Base-by-base conservation (phyloP, 1,140 invertebrate genomes). In the Polypedilum vanderplanki region DNA sequence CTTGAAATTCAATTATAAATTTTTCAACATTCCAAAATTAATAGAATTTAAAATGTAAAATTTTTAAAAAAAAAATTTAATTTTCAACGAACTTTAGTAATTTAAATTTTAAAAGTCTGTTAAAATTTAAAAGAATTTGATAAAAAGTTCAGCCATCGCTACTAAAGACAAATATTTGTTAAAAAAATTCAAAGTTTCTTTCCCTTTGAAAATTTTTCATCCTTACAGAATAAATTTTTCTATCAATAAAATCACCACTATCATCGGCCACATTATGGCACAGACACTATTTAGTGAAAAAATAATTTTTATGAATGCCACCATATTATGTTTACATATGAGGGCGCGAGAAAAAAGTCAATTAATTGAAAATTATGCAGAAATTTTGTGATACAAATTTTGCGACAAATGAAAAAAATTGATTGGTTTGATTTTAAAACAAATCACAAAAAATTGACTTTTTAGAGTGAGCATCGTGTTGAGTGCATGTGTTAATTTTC, bases 331-430 rank as follows among this genome's bases (percentile, higher is more conserved):
- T 57, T 57, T 57, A 57, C 46, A 57, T 4, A 5, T 33, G 24
- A 33, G 24, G 24, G 24, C 24, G 24, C 1, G 24, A 33, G 24
- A 57, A 57, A 46, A 57, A 57, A 57, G 46, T 57, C 46, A 57
- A 57, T 57, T 57, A 57, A 57, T 57, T 57, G 46, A 57, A 57
- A 57, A 57, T 57, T 57, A 57, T 57, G 46, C 46, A 57, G 24
- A 33, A n/a, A 57, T 57, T 57, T 57, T 57, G 46, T 57, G 46
- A 57, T 57, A 12, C 46, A n/a, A 57, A n/a, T 57, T n/a, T 57
- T 46, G 8, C n/a, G n/a, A n/a, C 46, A 57, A 57, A 12, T 4
- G 15, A 9, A 57, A 57, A 57, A 57, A 1, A 33, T 33, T 57
- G 46, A 57, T 57, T 57, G 46, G 46, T 57, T 57, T 57, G 46